These are phyloP conservation scores for Tetrax tetrax DNA, from an alignment of 2,113 vertebrate genomes.

Conservation along the genomic window DNA sequence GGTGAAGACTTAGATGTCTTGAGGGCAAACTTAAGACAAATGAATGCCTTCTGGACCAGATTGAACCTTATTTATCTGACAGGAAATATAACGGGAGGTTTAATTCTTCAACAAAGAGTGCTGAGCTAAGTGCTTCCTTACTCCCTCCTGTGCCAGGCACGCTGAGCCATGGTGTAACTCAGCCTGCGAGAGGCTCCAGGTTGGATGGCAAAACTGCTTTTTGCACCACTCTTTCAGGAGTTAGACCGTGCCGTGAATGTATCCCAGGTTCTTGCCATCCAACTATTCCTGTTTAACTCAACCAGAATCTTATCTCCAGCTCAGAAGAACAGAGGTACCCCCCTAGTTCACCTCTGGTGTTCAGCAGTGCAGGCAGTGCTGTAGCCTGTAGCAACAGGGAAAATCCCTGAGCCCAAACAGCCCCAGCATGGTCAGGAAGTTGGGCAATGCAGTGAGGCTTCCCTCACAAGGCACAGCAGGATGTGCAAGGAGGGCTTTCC, in stretches of 20 bases:
- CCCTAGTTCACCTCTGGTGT: not conserved
- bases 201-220: not conserved
- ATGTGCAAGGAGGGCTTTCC: not conserved
- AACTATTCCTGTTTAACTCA: not conserved
- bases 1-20: not conserved
- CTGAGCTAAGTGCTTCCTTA: not conserved
- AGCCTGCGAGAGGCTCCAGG: not conserved
- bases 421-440: accelerated
- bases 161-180: not conserved
- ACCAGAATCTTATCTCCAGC: not conserved
- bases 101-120: not conserved
- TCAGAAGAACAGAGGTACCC: not conserved
- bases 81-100: not conserved
- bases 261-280: not conserved
- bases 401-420: not conserved
- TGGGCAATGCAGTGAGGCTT: accelerated
- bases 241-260: not conserved
- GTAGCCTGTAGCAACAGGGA: not conserved
- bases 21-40: not conserved
- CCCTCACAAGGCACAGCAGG: not conserved
- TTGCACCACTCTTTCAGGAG: not conserved
- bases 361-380: not conserved
- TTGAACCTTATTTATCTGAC: not conserved
- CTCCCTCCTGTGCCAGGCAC: not conserved
- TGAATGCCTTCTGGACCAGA: not conserved